phyloP scores from a whole-genome alignment of 1,140 invertebrate genomes.

The Drosophila rhopaloa region DNA sequence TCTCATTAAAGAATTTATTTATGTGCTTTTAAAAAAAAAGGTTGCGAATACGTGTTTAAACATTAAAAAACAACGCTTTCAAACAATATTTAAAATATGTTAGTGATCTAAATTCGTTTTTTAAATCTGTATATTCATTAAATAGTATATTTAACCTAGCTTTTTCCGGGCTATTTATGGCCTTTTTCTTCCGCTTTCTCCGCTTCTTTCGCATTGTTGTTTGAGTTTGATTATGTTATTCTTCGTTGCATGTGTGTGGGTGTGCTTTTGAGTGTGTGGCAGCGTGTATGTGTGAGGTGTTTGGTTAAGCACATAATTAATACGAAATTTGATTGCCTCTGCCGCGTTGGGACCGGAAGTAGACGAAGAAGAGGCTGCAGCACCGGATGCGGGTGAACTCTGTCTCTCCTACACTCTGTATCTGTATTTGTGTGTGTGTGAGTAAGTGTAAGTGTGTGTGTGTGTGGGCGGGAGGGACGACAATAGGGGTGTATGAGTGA shows the following conservation, averaged over 20 bases:
- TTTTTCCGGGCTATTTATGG: background rate
- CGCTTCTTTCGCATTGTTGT: slow-evolving; percentile 15
- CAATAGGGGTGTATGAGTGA: slow-evolving; percentile 17
- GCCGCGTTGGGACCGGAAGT: slow-evolving; percentile 68
- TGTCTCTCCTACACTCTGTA: background rate
- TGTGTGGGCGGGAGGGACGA: background rate
- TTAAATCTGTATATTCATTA: background rate
- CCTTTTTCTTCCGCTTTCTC: background rate
- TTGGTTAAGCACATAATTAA: slow-evolving; percentile 82
- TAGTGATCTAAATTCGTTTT: too few species aligned
- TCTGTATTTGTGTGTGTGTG: background rate
- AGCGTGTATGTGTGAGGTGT: slow-evolving; percentile 56
- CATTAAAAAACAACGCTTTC: too few species aligned
- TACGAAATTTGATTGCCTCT: slow-evolving; percentile 81
- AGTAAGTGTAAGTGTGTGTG: background rate
- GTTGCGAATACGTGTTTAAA: too few species aligned
- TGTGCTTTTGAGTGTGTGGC: slow-evolving; percentile 5
- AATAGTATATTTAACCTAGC: background rate
- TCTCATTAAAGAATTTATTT: too few species aligned
- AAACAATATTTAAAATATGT: too few species aligned
- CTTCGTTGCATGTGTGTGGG: slow-evolving; percentile 12
- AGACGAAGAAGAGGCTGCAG: slow-evolving; percentile 17
- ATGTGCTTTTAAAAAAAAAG: too few species aligned
- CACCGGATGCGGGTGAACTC: slow-evolving; percentile 40
- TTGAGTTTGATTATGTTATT: slow-evolving; percentile 41